Conservation (phyloP, 2,888 invertebrate species). For the Tachina grossa region DNA sequence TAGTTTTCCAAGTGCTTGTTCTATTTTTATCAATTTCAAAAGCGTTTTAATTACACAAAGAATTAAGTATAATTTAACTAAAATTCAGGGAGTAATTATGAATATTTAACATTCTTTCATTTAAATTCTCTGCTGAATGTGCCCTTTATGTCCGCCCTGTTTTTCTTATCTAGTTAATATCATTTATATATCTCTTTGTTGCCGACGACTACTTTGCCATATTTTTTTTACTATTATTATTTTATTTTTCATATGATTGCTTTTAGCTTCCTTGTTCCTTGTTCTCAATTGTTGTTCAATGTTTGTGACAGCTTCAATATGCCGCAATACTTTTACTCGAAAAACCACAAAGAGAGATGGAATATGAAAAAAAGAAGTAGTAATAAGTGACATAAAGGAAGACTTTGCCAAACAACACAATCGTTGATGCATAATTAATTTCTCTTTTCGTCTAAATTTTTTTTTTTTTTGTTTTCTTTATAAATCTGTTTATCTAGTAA, state of each 20-base stretch:
- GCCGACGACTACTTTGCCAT: slow-evolving; percentile 29
- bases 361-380: slow-evolving; percentile 7
- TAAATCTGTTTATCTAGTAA: slow-evolving; percentile 79
- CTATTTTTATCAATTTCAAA: too few species aligned
- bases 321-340: slow-evolving; percentile 27
- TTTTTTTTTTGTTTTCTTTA: slow-evolving; percentile 32
- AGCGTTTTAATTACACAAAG: too few species aligned
- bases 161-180: slow-evolving; percentile 56
- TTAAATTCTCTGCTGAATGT: not conserved
- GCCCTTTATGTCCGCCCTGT: not conserved
- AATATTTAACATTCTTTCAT: slow-evolving; percentile 23
- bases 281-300: slow-evolving; percentile 47
- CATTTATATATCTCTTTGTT: slow-evolving; percentile 62
- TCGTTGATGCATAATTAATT: slow-evolving; percentile 79
- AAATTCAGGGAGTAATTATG: slow-evolving; percentile 12
- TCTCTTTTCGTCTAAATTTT: slow-evolving; percentile 40
- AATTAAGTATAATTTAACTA: not conserved
- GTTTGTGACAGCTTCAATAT: slow-evolving; percentile 64
- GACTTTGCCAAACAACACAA: slow-evolving; percentile 72
- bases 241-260: slow-evolving; percentile 19
- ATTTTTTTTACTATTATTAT: not conserved
- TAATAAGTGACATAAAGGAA: slow-evolving; percentile 32
- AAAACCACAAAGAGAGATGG: slow-evolving; percentile 34
- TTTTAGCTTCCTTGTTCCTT: slow-evolving; percentile 5
- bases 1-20: too few species aligned